Conservation (phyloP, 2,888 invertebrate species). For the Unio delphinus region DNA sequence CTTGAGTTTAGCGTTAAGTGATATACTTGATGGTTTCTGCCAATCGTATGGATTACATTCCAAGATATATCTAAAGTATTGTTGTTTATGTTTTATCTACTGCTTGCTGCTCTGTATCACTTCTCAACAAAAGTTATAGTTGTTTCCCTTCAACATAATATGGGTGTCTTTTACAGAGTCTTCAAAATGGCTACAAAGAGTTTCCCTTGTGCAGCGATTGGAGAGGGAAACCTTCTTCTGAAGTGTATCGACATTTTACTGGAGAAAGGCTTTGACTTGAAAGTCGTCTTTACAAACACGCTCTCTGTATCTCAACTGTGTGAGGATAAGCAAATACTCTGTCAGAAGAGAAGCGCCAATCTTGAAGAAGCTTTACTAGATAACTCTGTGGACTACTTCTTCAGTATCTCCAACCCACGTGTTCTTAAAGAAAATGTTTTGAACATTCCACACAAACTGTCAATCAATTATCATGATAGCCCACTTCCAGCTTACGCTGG, state of each 20-base stretch:
- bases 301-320: constrained; percentile 24
- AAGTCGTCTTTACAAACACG: constrained; percentile 42
- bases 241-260: constrained; percentile 32
- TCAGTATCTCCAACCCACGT: constrained; percentile 50
- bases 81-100: too few relatives aligned
- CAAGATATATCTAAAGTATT: too few relatives aligned
- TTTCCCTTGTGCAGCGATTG: constrained; percentile 37
- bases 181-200: too few relatives aligned
- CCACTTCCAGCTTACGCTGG: constrained; percentile 49
- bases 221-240: constrained; percentile 45
- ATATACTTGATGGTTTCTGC: too few relatives aligned
- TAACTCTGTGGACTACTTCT: constrained; percentile 32
- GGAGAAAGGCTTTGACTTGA: constrained; percentile 18
- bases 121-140: too few relatives aligned
- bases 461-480: constrained; percentile 53
- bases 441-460: constrained; percentile 25
- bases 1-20: too few relatives aligned
- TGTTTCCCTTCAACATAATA: too few relatives aligned
- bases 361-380: constrained; percentile 25
- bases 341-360: constrained; percentile 23
- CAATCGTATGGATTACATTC: too few relatives aligned
- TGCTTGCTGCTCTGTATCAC: too few relatives aligned
- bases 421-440: constrained; percentile 41
- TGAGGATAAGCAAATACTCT: constrained; percentile 20
- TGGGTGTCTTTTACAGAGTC: too few relatives aligned